Conservation (phyloP, 2,113 vertebrate species). For the Epinephelus moara region DNA sequence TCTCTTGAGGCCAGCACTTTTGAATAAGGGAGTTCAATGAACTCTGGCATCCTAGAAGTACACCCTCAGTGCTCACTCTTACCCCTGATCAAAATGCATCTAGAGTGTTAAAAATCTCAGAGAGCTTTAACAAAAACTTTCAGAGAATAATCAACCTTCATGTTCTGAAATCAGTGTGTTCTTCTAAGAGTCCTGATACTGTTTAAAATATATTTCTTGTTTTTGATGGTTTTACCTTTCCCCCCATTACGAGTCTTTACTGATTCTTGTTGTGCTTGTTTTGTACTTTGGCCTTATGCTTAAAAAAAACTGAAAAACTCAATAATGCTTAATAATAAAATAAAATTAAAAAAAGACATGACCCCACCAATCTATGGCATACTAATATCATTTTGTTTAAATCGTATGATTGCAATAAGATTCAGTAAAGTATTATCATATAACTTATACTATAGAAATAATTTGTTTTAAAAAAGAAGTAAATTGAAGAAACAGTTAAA, state of each 20-base stretch:
- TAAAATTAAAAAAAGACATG: too few relatives aligned
- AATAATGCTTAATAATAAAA: neutral
- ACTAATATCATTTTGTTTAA: neutral
- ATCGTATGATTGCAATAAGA: neutral
- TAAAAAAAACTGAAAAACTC: neutral
- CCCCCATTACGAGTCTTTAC: too few relatives aligned
- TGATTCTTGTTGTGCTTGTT: neutral
- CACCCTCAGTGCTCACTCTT: neutral
- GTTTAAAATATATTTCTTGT: neutral
- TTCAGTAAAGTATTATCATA: neutral
- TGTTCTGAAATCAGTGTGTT: neutral
- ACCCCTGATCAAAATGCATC: neutral
- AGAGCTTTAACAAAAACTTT: too few relatives aligned
- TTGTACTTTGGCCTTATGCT: neutral
- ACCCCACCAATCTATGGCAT: neutral
- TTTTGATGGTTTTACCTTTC: neutral
- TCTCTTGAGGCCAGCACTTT: neutral
- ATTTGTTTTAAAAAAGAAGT: neutral
- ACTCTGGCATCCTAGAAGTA: neutral
- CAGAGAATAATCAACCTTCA: neutral
- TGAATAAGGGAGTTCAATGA: neutral
- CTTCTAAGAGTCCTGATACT: neutral
- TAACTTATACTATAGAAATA: neutral
- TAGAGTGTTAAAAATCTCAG: neutral
- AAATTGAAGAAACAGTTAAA: neutral